phyloP scores from a whole-genome alignment of 2,113 vertebrate species.

The Psittacara wagleri region DNA sequence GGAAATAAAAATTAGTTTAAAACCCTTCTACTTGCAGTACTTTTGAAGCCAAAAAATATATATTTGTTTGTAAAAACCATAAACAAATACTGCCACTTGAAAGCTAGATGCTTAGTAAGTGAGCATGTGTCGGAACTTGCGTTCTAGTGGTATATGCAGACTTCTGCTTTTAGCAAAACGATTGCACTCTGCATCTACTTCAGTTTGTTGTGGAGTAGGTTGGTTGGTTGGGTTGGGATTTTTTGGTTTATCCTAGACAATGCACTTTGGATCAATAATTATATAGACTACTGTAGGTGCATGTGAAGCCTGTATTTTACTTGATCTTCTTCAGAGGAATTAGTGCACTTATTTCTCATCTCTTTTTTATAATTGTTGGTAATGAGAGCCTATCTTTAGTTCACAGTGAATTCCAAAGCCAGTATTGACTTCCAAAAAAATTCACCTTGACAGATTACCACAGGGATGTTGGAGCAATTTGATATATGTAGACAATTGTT shows the following conservation, averaged over 20 bases:
- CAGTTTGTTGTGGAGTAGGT: rapidly evolving
- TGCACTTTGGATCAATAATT: not conserved
- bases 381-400: not conserved
- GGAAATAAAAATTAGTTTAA: not conserved
- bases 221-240: rapidly evolving
- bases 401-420: not conserved
- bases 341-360: not conserved
- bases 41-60: not conserved
- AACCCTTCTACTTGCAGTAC: not conserved
- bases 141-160: not conserved
- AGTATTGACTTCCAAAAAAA: conserved; percentile 10
- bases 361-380: not conserved
- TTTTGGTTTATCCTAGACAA: not conserved
- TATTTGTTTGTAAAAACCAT: not conserved
- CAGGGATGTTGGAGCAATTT: not conserved
- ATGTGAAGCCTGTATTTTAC: not conserved
- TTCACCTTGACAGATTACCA: not conserved
- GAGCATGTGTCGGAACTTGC: rapidly evolving
- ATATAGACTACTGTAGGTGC: not conserved
- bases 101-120: not conserved
- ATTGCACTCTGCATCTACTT: not conserved
- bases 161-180: not conserved
- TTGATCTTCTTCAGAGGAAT: not conserved
- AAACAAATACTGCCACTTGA: not conserved
- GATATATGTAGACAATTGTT: not conserved